phyloP scores from a whole-genome alignment of 2,797 vertebrate species.

The Galaxias olidus region DNA sequence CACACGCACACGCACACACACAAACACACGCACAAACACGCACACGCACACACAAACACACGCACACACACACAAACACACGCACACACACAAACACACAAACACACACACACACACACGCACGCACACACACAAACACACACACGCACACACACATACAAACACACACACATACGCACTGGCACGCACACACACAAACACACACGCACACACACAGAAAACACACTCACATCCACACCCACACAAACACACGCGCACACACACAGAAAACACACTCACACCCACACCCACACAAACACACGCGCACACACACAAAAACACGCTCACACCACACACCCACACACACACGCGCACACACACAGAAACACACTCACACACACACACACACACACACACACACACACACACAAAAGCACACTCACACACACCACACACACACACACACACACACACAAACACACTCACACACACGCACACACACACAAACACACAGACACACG shows the following conservation, averaged over 20 bases:
- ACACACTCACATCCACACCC: too few species aligned
- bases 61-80: conserved; percentile 13
- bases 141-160: too few species aligned
- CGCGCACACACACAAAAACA: conserved; percentile 26
- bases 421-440: too few species aligned
- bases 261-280: conserved; percentile 14
- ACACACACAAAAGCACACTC: conserved; percentile 24
- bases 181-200: not conserved
- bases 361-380: conserved; percentile 5
- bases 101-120: conserved; percentile 27
- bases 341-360: too few species aligned
- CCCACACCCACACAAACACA: not conserved
- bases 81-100: not conserved
- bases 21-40: too few species aligned
- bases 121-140: too few species aligned
- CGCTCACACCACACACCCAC: too few species aligned
- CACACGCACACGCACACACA: too few species aligned
- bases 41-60: too few species aligned
- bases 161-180: conserved; percentile 13
- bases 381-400: conserved; percentile 10
- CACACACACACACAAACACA: too few species aligned
- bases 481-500: conserved; percentile 18
- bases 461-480: not conserved
- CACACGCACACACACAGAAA: conserved; percentile 23
- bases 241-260: too few species aligned